phyloP scores from a whole-genome alignment of 2,888 invertebrate genomes.

The Cloeon dipterum region DNA sequence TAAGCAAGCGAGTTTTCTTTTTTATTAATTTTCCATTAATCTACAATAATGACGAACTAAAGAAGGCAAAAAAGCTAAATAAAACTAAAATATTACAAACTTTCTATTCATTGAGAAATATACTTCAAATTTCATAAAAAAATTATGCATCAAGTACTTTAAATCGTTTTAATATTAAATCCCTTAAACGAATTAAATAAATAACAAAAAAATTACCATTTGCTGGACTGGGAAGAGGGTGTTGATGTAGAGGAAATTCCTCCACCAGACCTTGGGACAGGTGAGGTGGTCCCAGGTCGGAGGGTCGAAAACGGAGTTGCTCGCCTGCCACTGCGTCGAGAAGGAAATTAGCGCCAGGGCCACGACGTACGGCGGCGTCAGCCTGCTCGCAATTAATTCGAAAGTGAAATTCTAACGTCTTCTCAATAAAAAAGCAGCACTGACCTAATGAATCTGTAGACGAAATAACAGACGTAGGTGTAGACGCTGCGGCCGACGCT shows the following conservation, averaged over 20 bases:
- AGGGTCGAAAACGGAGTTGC: constrained; percentile 35
- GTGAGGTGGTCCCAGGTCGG: constrained; percentile 43
- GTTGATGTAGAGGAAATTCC: constrained; percentile 61
- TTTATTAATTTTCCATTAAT: too few relatives aligned
- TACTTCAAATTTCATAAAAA: too few relatives aligned
- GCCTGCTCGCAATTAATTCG: constrained; percentile 1
- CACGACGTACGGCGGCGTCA: constrained; percentile 7
- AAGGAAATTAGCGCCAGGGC: constrained; percentile 5
- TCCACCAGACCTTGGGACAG: constrained; percentile 64
- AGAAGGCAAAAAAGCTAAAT: too few relatives aligned
- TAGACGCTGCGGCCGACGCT: neutral
- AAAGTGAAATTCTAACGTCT: neutral
- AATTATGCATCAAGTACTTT: too few relatives aligned
- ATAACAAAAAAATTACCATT: constrained; percentile 56
- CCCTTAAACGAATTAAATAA: too few relatives aligned
- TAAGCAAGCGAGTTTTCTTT: too few relatives aligned
- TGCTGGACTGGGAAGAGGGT: constrained; percentile 51
- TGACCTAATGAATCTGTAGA: constrained; percentile 5
- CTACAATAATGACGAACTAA: too few relatives aligned
- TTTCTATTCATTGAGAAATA: too few relatives aligned
- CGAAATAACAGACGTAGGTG: constrained; percentile 2
- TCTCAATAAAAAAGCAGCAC: too few relatives aligned
- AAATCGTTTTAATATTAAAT: too few relatives aligned
- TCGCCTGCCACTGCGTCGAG: constrained; percentile 4
- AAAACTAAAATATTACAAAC: too few relatives aligned